Evolutionary conservation across 2,797 vertebrate genomes (phyloP).

Genomic region (Sternarchorhynchus goeldii): DNA sequence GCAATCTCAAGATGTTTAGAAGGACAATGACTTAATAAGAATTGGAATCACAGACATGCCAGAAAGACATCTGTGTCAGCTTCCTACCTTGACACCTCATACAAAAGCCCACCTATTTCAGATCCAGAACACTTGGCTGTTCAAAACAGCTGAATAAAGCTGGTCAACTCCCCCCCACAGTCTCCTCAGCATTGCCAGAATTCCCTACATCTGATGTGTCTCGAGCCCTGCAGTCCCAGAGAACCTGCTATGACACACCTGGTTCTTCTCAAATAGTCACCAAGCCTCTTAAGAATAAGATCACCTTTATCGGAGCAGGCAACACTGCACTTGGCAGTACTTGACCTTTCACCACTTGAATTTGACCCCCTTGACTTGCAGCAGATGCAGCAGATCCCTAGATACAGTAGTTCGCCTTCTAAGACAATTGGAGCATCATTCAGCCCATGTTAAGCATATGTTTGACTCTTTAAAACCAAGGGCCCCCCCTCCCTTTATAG

Average conservation of each 20-base stretch:
- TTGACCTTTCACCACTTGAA: neutral
- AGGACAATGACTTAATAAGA: neutral
- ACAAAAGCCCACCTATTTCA: neutral
- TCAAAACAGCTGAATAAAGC: too few species aligned
- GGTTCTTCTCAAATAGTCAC: neutral
- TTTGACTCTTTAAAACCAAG: neutral
- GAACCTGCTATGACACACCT: neutral
- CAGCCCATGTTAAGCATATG: conserved; percentile 9
- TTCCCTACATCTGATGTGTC: neutral
- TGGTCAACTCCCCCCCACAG: neutral
- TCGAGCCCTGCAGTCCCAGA: neutral
- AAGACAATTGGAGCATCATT: neutral
- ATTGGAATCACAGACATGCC: too few species aligned
- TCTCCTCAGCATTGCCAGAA: neutral
- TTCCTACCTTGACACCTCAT: neutral
- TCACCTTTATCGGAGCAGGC: too few species aligned
- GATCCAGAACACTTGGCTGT: too few species aligned
- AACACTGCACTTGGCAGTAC: too few species aligned
- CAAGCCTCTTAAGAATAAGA: too few species aligned
- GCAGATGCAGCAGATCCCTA: neutral
- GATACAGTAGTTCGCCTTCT: neutral
- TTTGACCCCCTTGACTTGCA: neutral
- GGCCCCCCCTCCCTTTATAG: neutral
- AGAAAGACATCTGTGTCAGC: neutral
- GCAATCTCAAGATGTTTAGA: neutral